Percentiles rank a stretch among this genome's conserved stretches.
phyloP scores from a whole-genome alignment of 2,888 invertebrate genomes.

The Mythimna impura region DNA sequence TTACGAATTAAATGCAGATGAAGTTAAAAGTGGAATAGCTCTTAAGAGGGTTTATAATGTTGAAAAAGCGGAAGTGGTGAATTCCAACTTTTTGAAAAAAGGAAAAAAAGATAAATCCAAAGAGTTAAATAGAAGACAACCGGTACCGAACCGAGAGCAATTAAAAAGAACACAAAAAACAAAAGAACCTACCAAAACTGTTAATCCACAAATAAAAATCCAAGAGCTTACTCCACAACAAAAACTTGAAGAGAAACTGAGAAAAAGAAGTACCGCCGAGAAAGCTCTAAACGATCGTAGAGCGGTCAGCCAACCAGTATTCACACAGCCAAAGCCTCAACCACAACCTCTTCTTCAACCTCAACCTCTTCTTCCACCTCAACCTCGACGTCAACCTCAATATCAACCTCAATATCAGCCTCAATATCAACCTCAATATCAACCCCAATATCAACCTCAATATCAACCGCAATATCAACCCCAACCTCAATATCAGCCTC shows the following conservation, averaged over 20 bases:
- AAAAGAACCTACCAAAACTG: not conserved
- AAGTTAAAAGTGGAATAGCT: constrained; percentile 41
- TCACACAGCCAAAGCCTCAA: not conserved
- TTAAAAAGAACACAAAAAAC: constrained; percentile 14
- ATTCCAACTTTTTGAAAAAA: constrained; percentile 13
- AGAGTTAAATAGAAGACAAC: constrained; percentile 12
- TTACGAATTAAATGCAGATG: not conserved
- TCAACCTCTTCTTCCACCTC: not conserved
- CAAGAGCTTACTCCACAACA: not conserved
- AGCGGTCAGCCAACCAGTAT: not conserved
- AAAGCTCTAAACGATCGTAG: not conserved
- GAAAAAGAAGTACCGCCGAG: constrained; percentile 24
- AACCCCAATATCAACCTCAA: not conserved
- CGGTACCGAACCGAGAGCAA: constrained; percentile 10
- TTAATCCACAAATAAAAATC: constrained; percentile 6
- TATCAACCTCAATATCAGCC: not conserved
- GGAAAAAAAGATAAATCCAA: constrained; percentile 27
- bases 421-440: not conserved
- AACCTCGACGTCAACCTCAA: not conserved
- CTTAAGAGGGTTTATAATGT: constrained; percentile 53
- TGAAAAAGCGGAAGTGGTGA: constrained; percentile 37
- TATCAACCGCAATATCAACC: not conserved
- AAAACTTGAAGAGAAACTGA: constrained; percentile 13
- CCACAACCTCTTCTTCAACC: not conserved
- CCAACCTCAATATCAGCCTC: not conserved